Base-by-base conservation (phyloP, 2,888 invertebrate species). In the Leptinotarsa tumamoca region DNA sequence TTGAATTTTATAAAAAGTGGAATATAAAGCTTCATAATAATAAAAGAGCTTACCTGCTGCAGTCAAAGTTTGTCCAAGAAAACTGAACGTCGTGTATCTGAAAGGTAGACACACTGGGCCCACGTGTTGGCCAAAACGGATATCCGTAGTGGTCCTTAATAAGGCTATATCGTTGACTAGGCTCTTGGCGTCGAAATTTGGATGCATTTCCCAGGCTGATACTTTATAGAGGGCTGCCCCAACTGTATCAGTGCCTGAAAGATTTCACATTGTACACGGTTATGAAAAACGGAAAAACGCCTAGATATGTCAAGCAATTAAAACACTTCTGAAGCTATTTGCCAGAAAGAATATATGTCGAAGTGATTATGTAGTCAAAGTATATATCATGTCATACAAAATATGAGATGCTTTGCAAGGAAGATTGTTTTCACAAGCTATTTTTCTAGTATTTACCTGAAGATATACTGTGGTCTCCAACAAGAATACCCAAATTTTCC, bases 21-120 rank as follows among this genome's bases (percentile, higher is more conserved):
- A 2, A 7, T 33, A 33, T 7, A 2, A 27, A 27, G 27, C 27
- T 5, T 33, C 33, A 43, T 43, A 7, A 43, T 43, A 10, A 1
- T 43, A 10, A 43, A 43, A 43, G 7, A 43, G 2, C 84, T 84
- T 86, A 91, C 92, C 91, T 72, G 90, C 78, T 23, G 88, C 84
- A n/a, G 89, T 90, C 1, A 91, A 89, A 17, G 79, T 84, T 1
- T 80, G 70, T 1, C 89, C 89, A 13, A 85, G 82, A 21, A 91
- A 88, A 78, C 87, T 81, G 0, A 68, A 73, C 63, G 79, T 81
- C 0, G 83, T 80, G 76, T 88, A 91, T 71, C 89, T 89, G 85
- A 93, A 93, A 0, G 94, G 94, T 61, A 94, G 83, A 82, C 94
- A 94, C 23, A 87, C 91, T 0, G 94, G 93, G 0, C 91, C 91